Evolutionary conservation across 35 echinoderm and acorn worm species (phyloP).

Genomic region (Apostichopus japonicus): DNA sequence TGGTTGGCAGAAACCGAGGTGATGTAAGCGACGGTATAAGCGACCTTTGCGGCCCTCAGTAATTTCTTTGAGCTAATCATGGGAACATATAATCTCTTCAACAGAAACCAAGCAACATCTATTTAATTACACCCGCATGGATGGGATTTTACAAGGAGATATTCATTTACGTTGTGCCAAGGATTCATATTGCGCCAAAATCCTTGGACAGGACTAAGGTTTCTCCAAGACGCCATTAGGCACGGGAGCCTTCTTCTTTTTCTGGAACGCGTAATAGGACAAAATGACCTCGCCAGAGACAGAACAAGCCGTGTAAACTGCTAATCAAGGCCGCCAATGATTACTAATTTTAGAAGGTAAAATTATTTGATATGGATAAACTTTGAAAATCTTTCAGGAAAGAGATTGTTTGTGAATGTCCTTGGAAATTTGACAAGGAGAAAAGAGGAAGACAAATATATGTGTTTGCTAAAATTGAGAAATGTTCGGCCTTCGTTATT

Average conservation of each 20-base stretch:
- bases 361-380: conserved; percentile 50
- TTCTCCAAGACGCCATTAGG: conserved; percentile 15
- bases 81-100: conserved; percentile 9
- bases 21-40: not conserved
- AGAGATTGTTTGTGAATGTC: conserved; percentile 42
- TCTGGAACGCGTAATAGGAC: conserved; percentile 14
- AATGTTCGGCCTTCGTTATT: conserved; percentile 30
- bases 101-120: conserved; percentile 16
- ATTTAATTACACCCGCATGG: conserved; percentile 46
- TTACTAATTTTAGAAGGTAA: conserved; percentile 56
- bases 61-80: conserved; percentile 14
- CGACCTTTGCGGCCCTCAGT: not conserved
- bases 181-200: conserved; percentile 36
- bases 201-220: conserved; percentile 50
- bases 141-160: conserved; percentile 47
- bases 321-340: conserved; percentile 54
- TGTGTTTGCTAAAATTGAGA: conserved; percentile 45
- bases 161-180: conserved; percentile 40
- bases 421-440: conserved; percentile 34
- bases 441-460: conserved; percentile 12
- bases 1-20: not conserved
- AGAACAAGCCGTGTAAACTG: conserved; percentile 40
- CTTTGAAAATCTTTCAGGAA: conserved; percentile 20
- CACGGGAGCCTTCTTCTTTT: conserved; percentile 17
- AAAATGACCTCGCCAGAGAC: conserved; percentile 22